A percentile compares a stretch with the other conserved stretches of the same genome.
Evolutionary conservation across 2,888 invertebrate genomes (phyloP).

Genomic region (Lysandra bellargus): DNA sequence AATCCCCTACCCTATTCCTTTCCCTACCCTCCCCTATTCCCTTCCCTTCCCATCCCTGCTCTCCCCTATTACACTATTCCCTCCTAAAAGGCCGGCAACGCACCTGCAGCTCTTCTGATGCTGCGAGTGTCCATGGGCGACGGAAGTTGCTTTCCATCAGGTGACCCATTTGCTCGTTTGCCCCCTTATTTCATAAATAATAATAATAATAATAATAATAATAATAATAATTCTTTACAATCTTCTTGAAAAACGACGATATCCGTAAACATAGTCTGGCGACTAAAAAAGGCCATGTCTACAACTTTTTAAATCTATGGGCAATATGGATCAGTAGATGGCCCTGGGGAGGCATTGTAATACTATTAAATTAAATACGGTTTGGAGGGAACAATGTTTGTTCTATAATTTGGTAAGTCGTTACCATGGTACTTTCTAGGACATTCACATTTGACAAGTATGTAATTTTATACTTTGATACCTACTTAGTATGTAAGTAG

Average conservation of each 20-base stretch:
- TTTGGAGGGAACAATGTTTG: slow-evolving; percentile 23
- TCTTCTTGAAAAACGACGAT: background rate
- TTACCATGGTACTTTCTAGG: slow-evolving; percentile 14
- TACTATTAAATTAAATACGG: slow-evolving; percentile 22
- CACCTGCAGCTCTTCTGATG: no score
- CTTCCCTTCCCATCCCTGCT: no score
- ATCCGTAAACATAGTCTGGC: background rate
- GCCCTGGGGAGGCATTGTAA: slow-evolving; percentile 28
- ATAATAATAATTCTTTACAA: background rate
- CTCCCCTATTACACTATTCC: no score
- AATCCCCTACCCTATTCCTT: no score
- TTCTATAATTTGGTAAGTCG: slow-evolving; percentile 24
- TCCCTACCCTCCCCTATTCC: no score
- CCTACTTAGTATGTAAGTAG: background rate
- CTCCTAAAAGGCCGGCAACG: no score
- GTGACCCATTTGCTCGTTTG: no score
- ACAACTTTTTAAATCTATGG: background rate
- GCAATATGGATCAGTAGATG: slow-evolving; percentile 24
- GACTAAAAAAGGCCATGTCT: background rate
- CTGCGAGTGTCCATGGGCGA: no score
- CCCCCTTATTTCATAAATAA: no score
- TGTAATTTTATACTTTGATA: slow-evolving; percentile 7
- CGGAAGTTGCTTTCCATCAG: no score
- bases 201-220: background rate
- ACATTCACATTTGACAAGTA: background rate